These are phyloP conservation scores for Poecile montanus DNA, from an alignment of 2,797 vertebrate species.

Conservation along the genomic window DNA sequence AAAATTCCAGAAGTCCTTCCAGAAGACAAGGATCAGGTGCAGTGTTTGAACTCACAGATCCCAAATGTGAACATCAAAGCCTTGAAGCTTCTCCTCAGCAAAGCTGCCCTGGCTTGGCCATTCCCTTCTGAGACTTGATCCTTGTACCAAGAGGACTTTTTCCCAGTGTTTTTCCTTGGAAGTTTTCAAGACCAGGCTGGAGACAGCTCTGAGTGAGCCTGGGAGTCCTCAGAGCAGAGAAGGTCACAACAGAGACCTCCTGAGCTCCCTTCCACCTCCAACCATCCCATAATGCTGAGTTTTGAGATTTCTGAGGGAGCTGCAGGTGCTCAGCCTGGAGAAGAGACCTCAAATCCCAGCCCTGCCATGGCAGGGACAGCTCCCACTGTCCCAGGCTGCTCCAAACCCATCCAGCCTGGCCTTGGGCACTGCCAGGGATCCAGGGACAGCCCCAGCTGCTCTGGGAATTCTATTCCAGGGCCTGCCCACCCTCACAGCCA, in stretches of 20 bases:
- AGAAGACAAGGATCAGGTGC: neutral
- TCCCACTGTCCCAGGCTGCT: neutral
- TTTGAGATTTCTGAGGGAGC: neutral
- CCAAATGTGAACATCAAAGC: neutral
- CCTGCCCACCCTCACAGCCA: fast-evolving
- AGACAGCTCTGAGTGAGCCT: neutral
- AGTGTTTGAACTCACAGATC: neutral
- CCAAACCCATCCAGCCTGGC: neutral
- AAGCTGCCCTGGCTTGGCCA: neutral
- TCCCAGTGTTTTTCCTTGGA: neutral
- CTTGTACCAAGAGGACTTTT: fast-evolving
- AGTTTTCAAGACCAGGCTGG: neutral
- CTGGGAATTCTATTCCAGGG: fast-evolving
- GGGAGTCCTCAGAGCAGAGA: neutral
- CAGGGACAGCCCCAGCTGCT: neutral
- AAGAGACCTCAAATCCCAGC: neutral
- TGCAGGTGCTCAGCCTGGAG: neutral
- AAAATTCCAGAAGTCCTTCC: neutral
- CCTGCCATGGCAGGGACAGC: neutral
- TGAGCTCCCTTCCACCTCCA: neutral
- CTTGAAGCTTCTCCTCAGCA: neutral
- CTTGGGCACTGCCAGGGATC: neutral
- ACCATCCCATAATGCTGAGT: neutral
- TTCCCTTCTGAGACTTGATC: neutral
- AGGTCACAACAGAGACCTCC: neutral